Evolutionary conservation across 2,888 invertebrate genomes (phyloP).

Genomic region (Ernsta delagoae): DNA sequence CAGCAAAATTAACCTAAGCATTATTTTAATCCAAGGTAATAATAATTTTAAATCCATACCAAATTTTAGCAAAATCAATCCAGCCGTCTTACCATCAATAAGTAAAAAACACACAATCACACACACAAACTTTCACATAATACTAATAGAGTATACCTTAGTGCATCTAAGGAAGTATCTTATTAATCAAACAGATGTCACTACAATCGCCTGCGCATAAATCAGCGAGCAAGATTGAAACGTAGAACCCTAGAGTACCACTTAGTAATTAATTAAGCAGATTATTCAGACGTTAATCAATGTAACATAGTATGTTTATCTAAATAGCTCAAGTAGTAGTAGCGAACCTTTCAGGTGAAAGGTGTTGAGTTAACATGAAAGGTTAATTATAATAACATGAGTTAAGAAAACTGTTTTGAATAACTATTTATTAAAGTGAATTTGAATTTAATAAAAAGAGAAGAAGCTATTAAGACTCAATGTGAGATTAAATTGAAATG

Average conservation of each 20-base stretch:
- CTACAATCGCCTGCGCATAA: neutral
- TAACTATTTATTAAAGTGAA: neutral
- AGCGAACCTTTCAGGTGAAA: neutral
- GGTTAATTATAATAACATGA: neutral
- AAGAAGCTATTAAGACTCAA: too few species aligned
- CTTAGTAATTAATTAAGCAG: conserved; percentile 8
- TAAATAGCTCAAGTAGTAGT: neutral
- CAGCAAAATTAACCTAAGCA: too few species aligned
- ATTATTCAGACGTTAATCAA: conserved; percentile 4
- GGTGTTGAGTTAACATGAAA: neutral
- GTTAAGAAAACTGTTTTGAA: neutral
- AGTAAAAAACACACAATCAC: too few species aligned
- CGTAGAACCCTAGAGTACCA: neutral
- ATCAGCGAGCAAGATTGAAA: conserved; percentile 2
- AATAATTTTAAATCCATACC: too few species aligned
- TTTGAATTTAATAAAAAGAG: too few species aligned
- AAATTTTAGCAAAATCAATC: too few species aligned
- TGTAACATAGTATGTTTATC: conserved; percentile 1
- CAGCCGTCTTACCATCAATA: too few species aligned
- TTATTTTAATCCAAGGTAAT: too few species aligned
- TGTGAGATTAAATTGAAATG: too few species aligned
- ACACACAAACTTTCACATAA: too few species aligned
- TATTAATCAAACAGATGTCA: conserved; percentile 1
- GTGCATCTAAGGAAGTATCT: neutral
- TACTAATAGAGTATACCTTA: too few species aligned